A percentile compares a stretch with the other conserved stretches of the same genome.
These are phyloP conservation scores for Cheirogaleus major DNA, from an alignment of 2,797 vertebrate genomes.

Conservation along the genomic window DNA sequence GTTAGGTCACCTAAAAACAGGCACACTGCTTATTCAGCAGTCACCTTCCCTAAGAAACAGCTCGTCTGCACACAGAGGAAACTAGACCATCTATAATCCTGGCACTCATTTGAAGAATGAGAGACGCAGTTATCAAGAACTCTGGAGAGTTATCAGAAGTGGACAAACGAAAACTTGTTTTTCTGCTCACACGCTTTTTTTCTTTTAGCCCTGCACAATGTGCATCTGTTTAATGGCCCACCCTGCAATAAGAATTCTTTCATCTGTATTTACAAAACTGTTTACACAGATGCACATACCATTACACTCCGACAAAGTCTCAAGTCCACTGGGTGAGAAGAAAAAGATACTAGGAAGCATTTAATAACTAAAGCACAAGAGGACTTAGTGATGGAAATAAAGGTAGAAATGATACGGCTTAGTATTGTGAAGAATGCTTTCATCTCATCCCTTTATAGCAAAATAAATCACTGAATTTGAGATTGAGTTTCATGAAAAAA, in stretches of 20 bases:
- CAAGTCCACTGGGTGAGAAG: not conserved
- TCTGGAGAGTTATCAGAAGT: not conserved
- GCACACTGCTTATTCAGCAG: conserved; percentile 15
- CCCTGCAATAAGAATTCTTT: conserved; percentile 42
- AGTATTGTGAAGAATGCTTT: not conserved
- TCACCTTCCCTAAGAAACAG: not conserved
- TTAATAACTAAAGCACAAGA: not conserved
- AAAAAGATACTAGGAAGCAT: not conserved
- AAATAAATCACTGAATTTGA: not conserved
- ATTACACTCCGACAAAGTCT: not conserved
- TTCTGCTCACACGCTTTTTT: not conserved
- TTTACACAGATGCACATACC: conserved; percentile 71
- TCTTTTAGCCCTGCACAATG: conserved; percentile 30
- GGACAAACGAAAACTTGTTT: not conserved
- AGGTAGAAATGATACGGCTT: not conserved
- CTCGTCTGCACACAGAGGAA: not conserved
- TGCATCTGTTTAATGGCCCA: conserved; percentile 57
- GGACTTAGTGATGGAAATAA: not conserved
- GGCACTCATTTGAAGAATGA: not conserved
- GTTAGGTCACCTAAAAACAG: conserved; percentile 64
- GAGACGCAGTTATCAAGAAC: not conserved
- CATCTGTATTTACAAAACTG: conserved; percentile 69
- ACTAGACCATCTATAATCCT: not conserved
- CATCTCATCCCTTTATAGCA: not conserved
- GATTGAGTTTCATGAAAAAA: not conserved